Evolutionary conservation across 2,888 invertebrate genomes (phyloP), one percentile per base, ranked within the genome.

Genomic region (Ennomos quercinarius): DNA sequence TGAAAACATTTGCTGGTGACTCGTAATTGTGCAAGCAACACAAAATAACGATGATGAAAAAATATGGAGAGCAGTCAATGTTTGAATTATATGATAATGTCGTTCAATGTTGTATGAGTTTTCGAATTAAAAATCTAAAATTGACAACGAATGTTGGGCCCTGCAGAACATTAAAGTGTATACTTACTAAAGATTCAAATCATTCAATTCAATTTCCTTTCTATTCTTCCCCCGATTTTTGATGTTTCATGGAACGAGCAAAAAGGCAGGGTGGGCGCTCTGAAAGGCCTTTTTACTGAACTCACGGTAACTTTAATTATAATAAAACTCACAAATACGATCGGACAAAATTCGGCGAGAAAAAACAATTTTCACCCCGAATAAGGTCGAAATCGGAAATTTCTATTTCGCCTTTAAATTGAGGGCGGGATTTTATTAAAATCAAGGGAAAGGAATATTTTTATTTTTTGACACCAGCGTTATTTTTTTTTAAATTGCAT

Each of bases 391-490:
- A 54, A 62, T 62, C 66, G 68, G 66, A 68, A 66, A 68, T 64
- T 62, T 69, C 65, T 62, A 63, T 67, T 66, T 63, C 56, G 59
- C 51, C 46, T 51, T 70, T 67, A 72, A 71, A 74, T 73, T 71
- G 72, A 58, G 64, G 64, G 62, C 54, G 48, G 40, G 67, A 57
- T 65, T 67, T 60, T 67, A 65, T 65, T 67, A 65, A 65, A 67
- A 60, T 62, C 54, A 54, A 63, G 64, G 55, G 65, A 57, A 61
- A 59, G 52, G 60, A 63, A 65, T 63, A 65, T 67, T 67, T 65
- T 60, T 55, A 63, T 67, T 61, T 57, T 67, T 65, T 67, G 63
- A 63, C 63, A 65, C 59, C 53, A 61, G 53, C 55, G 61, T 49
- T 61, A 51, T 46, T 47, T 67, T 66, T n/a, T 67, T 63, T 63